Conservation (phyloP, 2,113 vertebrate genomes). For the Corapipo altera region DNA sequence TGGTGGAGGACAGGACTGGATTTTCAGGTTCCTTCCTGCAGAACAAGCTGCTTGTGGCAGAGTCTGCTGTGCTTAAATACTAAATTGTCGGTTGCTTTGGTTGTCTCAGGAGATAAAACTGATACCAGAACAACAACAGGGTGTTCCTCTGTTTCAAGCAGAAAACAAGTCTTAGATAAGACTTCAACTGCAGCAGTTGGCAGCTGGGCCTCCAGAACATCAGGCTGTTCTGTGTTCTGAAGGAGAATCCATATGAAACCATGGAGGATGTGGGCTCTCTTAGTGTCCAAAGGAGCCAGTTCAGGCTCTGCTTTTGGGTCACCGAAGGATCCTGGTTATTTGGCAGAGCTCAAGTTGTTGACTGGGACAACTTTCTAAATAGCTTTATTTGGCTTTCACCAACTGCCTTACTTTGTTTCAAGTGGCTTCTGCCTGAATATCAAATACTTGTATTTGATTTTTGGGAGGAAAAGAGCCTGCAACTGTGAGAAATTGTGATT, state of each 20-base stretch:
- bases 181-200: neutral
- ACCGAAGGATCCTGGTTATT: neutral
- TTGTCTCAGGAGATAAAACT: neutral
- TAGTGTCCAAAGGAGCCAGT: rapidly evolving
- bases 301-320: neutral
- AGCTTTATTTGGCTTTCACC: neutral
- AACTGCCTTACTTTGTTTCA: neutral
- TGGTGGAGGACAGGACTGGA: neutral
- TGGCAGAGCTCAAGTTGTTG: neutral
- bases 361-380: neutral
- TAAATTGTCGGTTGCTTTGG: neutral
- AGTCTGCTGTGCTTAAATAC: neutral
- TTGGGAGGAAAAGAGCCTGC: neutral
- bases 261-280: neutral
- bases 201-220: neutral
- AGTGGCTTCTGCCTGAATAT: neutral
- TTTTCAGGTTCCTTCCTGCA: neutral
- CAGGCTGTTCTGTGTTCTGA: neutral
- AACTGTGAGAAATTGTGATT: neutral
- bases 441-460: neutral
- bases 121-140: neutral
- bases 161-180: neutral
- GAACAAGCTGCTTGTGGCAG: neutral
- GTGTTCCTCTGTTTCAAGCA: neutral
- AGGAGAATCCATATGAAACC: neutral